These are phyloP conservation scores for Engystomops pustulosus DNA, from an alignment of 2,113 vertebrate genomes.

Conservation along the genomic window DNA sequence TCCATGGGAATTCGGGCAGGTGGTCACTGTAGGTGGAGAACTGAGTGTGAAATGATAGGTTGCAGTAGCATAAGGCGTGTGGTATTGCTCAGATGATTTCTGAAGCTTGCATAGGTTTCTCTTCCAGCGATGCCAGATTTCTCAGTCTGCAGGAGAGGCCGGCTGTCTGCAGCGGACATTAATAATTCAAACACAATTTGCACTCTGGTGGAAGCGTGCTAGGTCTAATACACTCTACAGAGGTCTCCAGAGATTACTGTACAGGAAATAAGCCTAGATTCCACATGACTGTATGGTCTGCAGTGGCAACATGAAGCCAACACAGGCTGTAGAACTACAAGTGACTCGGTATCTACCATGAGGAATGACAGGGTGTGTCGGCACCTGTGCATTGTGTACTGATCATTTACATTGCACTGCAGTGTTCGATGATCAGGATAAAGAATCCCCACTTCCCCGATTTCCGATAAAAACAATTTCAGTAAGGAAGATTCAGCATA, in stretches of 20 bases:
- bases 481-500: too few species aligned
- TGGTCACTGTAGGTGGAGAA: conserved; percentile 47
- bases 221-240: conserved; percentile 22
- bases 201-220: conserved; percentile 59
- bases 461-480: too few species aligned
- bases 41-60: conserved; percentile 20
- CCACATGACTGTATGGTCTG: not conserved
- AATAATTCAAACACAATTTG: conserved; percentile 73
- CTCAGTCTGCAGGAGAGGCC: conserved; percentile 54
- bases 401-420: too few species aligned
- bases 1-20: not conserved
- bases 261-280: not conserved
- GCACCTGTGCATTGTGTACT: too few species aligned
- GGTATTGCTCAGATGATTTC: conserved; percentile 29
- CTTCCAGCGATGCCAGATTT: conserved; percentile 40
- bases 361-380: not conserved
- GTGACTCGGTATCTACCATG: not conserved
- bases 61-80: conserved; percentile 20
- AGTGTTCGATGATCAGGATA: too few species aligned
- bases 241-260: not conserved
- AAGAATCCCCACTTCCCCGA: too few species aligned
- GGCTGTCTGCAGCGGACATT: conserved; percentile 70
- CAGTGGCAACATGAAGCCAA: not conserved
- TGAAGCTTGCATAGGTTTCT: conserved; percentile 34
- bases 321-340: not conserved